Percentiles rank a stretch among this genome's conserved stretches.
phyloP scores from a whole-genome alignment of 1,140 invertebrate genomes.

The Drosophila rhopaloa region DNA sequence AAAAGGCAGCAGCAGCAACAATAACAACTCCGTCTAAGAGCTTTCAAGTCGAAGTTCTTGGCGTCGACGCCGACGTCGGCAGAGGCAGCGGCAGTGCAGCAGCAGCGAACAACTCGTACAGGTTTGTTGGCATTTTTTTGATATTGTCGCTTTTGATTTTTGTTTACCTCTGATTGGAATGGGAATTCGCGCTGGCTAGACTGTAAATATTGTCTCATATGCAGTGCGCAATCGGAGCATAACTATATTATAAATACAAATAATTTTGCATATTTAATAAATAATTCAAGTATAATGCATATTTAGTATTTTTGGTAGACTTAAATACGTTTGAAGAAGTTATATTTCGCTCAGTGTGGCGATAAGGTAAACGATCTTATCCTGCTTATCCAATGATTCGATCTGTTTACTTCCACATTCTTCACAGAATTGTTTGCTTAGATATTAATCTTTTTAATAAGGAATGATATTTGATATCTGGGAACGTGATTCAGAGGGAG shows the following conservation, averaged over 20 bases:
- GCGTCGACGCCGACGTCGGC: constrained; percentile 30
- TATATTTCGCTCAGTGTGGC: too few relatives aligned
- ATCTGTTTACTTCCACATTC: constrained; percentile 17
- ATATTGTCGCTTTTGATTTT: constrained; percentile 45
- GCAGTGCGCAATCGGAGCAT: constrained; percentile 1
- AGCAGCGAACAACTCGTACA: constrained; percentile 40
- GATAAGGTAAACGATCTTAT: background rate
- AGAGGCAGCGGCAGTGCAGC: constrained; percentile 36
- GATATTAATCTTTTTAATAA: constrained; percentile 7
- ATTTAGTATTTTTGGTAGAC: too few relatives aligned
- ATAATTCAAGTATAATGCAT: too few relatives aligned
- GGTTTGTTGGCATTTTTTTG: constrained; percentile 63
- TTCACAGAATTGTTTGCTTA: constrained; percentile 12
- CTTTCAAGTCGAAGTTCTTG: constrained; percentile 74
- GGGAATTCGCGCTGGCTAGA: constrained; percentile 29
- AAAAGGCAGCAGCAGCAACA: constrained; percentile 39
- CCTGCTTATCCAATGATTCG: constrained; percentile 3
- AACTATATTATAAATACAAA: background rate
- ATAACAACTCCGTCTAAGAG: constrained; percentile 41
- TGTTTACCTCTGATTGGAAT: constrained; percentile 44
- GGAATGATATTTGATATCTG: constrained; percentile 24
- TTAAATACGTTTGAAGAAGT: too few relatives aligned
- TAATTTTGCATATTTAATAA: background rate
- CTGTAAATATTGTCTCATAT: constrained; percentile 47
- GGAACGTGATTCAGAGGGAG: constrained; percentile 20